Conservation (phyloP, 2,888 invertebrate species). For the Andrena flavipes region DNA sequence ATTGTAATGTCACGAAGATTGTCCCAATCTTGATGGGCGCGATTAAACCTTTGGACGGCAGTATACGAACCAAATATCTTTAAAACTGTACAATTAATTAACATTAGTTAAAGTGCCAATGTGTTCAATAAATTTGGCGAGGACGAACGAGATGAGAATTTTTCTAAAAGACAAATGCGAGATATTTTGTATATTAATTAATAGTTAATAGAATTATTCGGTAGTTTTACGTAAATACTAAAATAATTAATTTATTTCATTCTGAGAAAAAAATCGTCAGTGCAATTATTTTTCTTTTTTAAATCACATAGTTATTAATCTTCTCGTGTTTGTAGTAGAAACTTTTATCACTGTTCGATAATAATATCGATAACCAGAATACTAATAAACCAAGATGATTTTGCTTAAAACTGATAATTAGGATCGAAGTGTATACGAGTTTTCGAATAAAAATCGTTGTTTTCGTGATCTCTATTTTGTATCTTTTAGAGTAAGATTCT, state of each 20-base stretch:
- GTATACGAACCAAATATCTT: slow-evolving; percentile 41
- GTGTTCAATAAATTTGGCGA: slow-evolving; percentile 69
- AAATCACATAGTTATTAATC: too few species aligned
- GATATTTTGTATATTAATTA: neutral
- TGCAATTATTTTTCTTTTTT: too few species aligned
- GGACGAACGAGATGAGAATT: slow-evolving; percentile 12
- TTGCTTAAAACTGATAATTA: neutral
- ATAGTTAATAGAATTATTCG: neutral
- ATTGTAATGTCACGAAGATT: neutral
- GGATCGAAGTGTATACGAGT: neutral
- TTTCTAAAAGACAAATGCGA: slow-evolving; percentile 36
- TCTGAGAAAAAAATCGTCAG: neutral
- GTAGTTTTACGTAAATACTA: neutral
- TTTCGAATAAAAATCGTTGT: neutral
- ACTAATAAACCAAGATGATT: too few species aligned
- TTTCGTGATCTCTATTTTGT: neutral
- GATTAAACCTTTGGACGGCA: slow-evolving; percentile 43
- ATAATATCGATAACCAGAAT: too few species aligned
- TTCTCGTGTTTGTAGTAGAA: too few species aligned
- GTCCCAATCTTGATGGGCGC: neutral
- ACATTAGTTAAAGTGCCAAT: slow-evolving; percentile 72
- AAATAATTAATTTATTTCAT: neutral
- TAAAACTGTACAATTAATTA: slow-evolving; percentile 43
- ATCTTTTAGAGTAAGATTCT: slow-evolving; percentile 28
- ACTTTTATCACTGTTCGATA: too few species aligned